Evolutionary conservation across 2,797 vertebrate genomes (phyloP).

Genomic region (Paedocypris micromegethes): DNA sequence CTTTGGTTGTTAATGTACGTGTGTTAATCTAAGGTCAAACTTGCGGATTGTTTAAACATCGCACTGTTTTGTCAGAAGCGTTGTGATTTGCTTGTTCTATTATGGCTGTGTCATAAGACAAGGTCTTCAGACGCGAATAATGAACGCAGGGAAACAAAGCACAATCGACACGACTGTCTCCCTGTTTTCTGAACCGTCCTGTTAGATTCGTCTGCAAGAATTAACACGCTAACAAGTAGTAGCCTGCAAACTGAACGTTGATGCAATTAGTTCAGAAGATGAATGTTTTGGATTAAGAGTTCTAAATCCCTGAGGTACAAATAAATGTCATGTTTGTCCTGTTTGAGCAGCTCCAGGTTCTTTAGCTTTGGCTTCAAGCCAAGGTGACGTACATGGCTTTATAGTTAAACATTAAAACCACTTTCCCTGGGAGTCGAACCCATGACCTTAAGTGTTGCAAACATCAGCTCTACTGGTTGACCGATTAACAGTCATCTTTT

Average conservation of each 20-base stretch:
- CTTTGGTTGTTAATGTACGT: constrained; percentile 6
- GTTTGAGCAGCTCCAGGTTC: too few species aligned
- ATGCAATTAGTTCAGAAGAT: neutral
- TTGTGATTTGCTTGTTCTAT: constrained; percentile 22
- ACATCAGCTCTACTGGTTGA: too few species aligned
- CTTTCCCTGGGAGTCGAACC: too few species aligned
- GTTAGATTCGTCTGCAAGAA: constrained; percentile 33
- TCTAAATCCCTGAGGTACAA: constrained; percentile 3
- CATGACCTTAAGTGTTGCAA: too few species aligned
- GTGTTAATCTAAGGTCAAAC: neutral
- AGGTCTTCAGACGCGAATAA: constrained; percentile 49
- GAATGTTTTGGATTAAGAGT: constrained; percentile 1
- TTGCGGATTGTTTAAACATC: neutral
- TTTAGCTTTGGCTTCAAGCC: too few species aligned
- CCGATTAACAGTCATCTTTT: too few species aligned
- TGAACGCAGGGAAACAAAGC: constrained; percentile 51
- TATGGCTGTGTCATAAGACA: constrained; percentile 49
- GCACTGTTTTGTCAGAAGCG: neutral
- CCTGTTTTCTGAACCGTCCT: constrained; percentile 33
- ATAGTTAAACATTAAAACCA: too few species aligned
- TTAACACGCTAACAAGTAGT: constrained; percentile 1
- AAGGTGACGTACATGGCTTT: too few species aligned
- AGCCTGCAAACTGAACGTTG: neutral
- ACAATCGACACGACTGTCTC: constrained; percentile 26
- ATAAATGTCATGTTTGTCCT: neutral